Conservation (phyloP, 2,113 vertebrate genomes). For the Podarcis cretensis region DNA sequence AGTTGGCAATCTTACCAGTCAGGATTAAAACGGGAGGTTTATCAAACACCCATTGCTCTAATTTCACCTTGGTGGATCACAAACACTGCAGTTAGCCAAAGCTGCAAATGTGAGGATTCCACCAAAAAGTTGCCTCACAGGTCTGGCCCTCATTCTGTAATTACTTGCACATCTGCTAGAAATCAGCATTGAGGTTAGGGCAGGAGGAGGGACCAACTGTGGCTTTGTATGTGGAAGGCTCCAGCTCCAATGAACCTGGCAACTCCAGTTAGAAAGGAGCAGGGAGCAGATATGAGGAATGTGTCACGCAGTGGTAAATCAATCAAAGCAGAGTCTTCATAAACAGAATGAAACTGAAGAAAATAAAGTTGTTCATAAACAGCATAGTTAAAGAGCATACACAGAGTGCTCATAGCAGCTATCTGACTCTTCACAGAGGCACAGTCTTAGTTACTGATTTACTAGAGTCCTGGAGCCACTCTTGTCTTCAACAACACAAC, state of each 20-base stretch:
- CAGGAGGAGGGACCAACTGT: too few species aligned
- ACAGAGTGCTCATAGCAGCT: too few species aligned
- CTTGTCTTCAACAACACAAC: too few species aligned
- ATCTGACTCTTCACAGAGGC: too few species aligned
- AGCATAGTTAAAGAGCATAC: too few species aligned
- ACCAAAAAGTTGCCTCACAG: not conserved
- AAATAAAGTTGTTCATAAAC: too few species aligned
- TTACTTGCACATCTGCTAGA: not conserved
- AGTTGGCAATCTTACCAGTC: not conserved
- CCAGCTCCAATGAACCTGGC: not conserved
- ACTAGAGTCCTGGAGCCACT: too few species aligned
- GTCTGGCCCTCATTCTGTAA: not conserved
- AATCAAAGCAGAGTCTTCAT: too few species aligned
- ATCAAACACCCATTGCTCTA: not conserved
- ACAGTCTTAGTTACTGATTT: too few species aligned
- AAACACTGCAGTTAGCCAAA: not conserved
- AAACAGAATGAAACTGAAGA: too few species aligned
- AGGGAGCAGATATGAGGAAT: not conserved
- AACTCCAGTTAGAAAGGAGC: not conserved
- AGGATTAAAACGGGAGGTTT: not conserved
- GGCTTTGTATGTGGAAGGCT: not conserved
- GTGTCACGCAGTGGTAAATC: not conserved
- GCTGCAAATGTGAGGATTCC: slow-evolving; percentile 9
- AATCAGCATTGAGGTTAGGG: not conserved
- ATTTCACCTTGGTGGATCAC: not conserved